Evolutionary conservation across 2,113 vertebrate species (phyloP), one percentile per base, ranked within the genome.

Genomic region (Podocnemis expansa): DNA sequence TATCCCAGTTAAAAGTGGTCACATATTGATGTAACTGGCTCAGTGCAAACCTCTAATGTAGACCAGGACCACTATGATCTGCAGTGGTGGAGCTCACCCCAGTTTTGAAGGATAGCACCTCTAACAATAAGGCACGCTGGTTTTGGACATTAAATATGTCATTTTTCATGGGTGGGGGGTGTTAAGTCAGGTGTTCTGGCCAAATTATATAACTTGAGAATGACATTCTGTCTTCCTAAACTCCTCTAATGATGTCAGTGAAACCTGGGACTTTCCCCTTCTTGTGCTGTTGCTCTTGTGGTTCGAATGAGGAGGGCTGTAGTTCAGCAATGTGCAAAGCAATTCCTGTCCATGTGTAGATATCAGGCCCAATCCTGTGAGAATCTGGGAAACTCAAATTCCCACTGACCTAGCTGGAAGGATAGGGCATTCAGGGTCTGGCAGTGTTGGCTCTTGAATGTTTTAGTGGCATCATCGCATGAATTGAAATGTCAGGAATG

Each of bases 391-490:
- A 38, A 38, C 63, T 21, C 34, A 70, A 9, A n/a, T 14, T 76
- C 84, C 78, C 38, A 5, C 78, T 38, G 54, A 12, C 63, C 4
- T 16, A 73, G 38, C 3, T 3, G 63, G 78, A 58, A 58, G 60
- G 3, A 1, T 6, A 52, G 34, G 80, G 13, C 0, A 16, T 45
- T 85, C 19, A 0, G 38, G 17, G 31, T 43, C n/a, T 2, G 6
- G 58, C 52, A 51, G 78, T 21, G 38, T 2, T 29, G 52, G 78
- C 43, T 75, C n/a, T 21, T 21, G 19, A 70, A 70, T 38, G n/a
- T 70, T 21, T 70, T 70, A 38, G 63, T 34, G n/a, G 21, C 63
- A n/a, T 38, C 34, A 10, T 38, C 63, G 34, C 9, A 5, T n/a
- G n/a, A 21, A 67, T 1, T 90, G 82, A 80, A 43, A 81, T 11